Evolutionary conservation across 2,113 vertebrate genomes (phyloP).

Genomic region (Strix aluco): DNA sequence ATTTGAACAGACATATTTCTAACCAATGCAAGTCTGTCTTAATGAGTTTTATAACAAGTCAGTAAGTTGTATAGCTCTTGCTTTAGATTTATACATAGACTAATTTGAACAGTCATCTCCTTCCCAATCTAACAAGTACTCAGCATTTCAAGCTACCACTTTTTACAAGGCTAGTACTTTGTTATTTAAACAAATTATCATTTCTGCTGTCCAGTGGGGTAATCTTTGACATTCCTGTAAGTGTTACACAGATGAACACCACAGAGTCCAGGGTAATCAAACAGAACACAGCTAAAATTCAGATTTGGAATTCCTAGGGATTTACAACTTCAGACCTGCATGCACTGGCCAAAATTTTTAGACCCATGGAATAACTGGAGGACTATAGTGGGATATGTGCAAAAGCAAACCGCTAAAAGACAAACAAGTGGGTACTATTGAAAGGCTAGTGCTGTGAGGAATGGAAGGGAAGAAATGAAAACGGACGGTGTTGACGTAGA

Average conservation of each 20-base stretch:
- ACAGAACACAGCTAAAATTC: background rate
- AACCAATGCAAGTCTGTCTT: rapidly evolving
- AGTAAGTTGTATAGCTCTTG: background rate
- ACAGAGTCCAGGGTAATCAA: too few relatives aligned
- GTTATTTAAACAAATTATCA: background rate
- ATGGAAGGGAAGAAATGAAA: rapidly evolving
- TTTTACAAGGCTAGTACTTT: background rate
- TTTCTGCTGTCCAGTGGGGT: background rate
- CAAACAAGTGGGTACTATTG: rapidly evolving
- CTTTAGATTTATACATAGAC: background rate
- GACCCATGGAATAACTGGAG: background rate
- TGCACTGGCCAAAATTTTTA: background rate
- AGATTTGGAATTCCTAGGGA: background rate
- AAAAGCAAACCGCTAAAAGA: background rate
- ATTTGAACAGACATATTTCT: background rate
- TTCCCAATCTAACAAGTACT: background rate
- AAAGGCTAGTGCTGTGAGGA: background rate
- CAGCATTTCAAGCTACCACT: background rate
- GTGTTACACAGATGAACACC: background rate
- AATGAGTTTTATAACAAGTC: background rate
- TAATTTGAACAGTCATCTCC: background rate
- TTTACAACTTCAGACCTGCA: background rate
- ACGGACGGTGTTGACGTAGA: background rate
- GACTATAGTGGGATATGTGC: rapidly evolving
- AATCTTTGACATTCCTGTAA: background rate